Evolutionary conservation across 2,888 invertebrate genomes (phyloP), one percentile per base, ranked within the genome.

Genomic region (Galerucella nymphaeae): DNA sequence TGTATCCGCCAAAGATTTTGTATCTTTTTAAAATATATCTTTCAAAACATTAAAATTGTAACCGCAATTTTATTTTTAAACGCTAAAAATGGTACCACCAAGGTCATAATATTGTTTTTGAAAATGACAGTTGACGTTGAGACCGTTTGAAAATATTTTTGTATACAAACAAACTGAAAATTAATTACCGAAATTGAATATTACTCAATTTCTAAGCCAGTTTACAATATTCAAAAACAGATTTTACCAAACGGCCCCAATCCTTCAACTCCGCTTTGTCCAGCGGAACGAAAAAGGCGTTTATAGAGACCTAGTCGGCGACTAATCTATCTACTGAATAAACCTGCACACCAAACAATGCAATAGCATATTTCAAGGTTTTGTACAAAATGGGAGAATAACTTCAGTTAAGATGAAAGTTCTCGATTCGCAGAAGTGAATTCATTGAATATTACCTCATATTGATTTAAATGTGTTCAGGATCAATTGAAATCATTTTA

Each of bases 1-100:
- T 84, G 55, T 80, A 82, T 79, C 82, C 82, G 20, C 72, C 78
- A 18, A 71, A 53, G 53, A 18, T 53, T 70, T 53, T 63, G 67
- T 65, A 48, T 20, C 14, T 45, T 45, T 13, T 3, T 23, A 3
- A 23, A 45, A 3, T 3, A 45, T 14, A 45, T 45, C 11, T 45
- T 14, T 45, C 8, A 5, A 38, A 38, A 45, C 45, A 14, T 45
- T 45, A 14, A 45, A 45, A 45, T 14, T 13, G 11, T 45, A 45
- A 45, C 13, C 13, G 42, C 6, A 45, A 45, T 45, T 45, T 45
- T 13, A 13, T 13, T 45, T 45, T 45, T 45, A 13, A 45, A 45
- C 45, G 45, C 45, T 45, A 45, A 45, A 45, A 45, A 45, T 14
- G 14, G 45, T 11, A 14, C 11, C 14, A 6, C 4, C 14, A 14